A percentile compares a stretch with the other conserved stretches of the same genome.
phyloP scores from a whole-genome alignment of 2,797 vertebrate genomes.

The Hoplostethus atlanticus region DNA sequence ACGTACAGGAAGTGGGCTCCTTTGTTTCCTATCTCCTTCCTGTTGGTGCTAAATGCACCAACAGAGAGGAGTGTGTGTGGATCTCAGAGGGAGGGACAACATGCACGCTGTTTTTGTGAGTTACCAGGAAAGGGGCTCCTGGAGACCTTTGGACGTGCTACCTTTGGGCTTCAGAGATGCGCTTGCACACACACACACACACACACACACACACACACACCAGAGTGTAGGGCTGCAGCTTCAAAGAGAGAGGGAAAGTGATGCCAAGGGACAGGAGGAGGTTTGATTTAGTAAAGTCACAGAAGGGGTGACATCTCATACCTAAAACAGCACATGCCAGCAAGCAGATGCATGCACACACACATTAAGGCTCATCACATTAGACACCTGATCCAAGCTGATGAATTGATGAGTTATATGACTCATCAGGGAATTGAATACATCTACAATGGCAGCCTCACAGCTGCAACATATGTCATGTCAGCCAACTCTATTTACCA shows the following conservation, averaged over 20 bases:
- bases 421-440: conserved; percentile 56
- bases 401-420: conserved; percentile 60
- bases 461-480: conserved; percentile 63
- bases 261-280: conserved; percentile 8
- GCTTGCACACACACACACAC: conserved; percentile 4
- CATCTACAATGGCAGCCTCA: conserved; percentile 59
- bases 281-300: conserved; percentile 26
- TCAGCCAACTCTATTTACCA: conserved; percentile 62
- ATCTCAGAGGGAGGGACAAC: conserved; percentile 53
- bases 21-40: conserved; percentile 83
- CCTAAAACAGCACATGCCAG: conserved; percentile 13
- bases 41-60: conserved; percentile 57
- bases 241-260: conserved; percentile 27
- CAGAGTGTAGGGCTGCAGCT: background rate
- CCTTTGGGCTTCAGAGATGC: background rate
- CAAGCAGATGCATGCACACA: conserved; percentile 7
- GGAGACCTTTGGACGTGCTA: conserved; percentile 43
- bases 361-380: conserved; percentile 45
- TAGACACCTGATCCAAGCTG: conserved; percentile 68
- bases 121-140: conserved; percentile 70
- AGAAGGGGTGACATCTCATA: conserved; percentile 43
- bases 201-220: conserved; percentile 8
- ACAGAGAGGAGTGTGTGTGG: conserved; percentile 54
- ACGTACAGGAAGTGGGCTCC: conserved; percentile 78
- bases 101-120: conserved; percentile 54